Evolutionary conservation across 2,113 vertebrate species (phyloP).

Genomic region (Campylorhamphus procurvoides): DNA sequence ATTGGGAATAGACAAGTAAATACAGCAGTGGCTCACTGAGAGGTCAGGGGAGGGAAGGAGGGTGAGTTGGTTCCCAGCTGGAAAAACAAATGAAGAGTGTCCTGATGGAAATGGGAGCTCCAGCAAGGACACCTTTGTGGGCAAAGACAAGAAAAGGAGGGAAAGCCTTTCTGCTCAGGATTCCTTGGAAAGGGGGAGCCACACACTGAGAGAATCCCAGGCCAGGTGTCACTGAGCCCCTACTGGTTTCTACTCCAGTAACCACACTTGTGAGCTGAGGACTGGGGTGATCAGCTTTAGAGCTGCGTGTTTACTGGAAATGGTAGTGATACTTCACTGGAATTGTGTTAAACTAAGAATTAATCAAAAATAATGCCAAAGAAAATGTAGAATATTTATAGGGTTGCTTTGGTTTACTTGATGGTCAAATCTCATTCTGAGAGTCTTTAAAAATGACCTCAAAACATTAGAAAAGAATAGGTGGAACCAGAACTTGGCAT

Average conservation of each 20-base stretch:
- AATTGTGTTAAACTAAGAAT: not conserved
- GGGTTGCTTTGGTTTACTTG: not conserved
- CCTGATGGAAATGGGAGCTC: not conserved
- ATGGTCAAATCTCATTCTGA: not conserved
- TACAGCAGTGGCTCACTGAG: not conserved
- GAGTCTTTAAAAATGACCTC: not conserved
- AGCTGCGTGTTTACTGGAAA: not conserved
- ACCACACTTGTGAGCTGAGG: not conserved
- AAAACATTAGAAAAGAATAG: not conserved
- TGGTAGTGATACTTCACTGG: not conserved
- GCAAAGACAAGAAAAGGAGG: not conserved
- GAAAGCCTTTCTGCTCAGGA: not conserved
- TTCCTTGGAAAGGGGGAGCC: not conserved
- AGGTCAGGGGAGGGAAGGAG: not conserved
- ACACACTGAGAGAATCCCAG: not conserved
- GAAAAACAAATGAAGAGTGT: not conserved
- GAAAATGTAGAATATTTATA: not conserved
- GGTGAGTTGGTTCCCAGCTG: not conserved
- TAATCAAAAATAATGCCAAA: not conserved
- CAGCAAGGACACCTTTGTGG: not conserved
- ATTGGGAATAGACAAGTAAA: not conserved
- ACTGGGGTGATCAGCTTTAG: not conserved
- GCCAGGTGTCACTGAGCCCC: not conserved
- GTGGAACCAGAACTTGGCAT: not conserved
- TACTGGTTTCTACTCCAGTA: not conserved